phyloP scores from a whole-genome alignment of 1,140 invertebrate species.

The Neodiprion fabricii region DNA sequence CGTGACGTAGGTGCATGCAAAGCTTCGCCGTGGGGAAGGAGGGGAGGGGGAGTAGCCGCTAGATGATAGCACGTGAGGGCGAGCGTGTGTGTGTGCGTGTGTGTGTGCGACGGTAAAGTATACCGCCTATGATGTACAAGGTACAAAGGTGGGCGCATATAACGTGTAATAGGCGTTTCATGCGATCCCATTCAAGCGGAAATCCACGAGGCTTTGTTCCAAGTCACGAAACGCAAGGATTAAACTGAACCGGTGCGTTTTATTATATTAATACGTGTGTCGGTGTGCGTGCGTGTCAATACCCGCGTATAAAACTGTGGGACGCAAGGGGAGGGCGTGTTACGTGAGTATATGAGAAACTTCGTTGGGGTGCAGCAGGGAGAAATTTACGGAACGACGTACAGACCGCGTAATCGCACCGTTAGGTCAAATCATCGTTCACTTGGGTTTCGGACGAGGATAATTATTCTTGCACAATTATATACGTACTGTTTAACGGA shows the following conservation, averaged over 20 bases:
- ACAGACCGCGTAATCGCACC: too few species aligned
- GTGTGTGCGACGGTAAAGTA: constrained; percentile 20
- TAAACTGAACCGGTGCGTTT: constrained; percentile 50
- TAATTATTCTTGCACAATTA: too few species aligned
- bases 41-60: constrained; percentile 18
- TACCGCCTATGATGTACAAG: constrained; percentile 28
- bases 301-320: too few species aligned
- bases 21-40: constrained; percentile 20
- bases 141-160: constrained; percentile 36
- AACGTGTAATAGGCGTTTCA: constrained; percentile 56
- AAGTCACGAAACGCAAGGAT: constrained; percentile 61
- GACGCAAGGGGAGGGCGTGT: not conserved
- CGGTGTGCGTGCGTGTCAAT: constrained; percentile 22
- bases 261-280: constrained; percentile 54
- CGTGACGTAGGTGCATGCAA: constrained; percentile 2
- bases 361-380: too few species aligned
- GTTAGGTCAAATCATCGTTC: too few species aligned
- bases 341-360: not conserved
- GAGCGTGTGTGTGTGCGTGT: constrained; percentile 11
- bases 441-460: too few species aligned
- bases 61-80: constrained; percentile 21
- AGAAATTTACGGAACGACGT: too few species aligned
- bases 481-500: too few species aligned
- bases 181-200: constrained; percentile 61
- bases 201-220: constrained; percentile 61